These are phyloP conservation scores for Adineta ricciae DNA, from an alignment of 2,888 invertebrate genomes.

Conservation along the genomic window DNA sequence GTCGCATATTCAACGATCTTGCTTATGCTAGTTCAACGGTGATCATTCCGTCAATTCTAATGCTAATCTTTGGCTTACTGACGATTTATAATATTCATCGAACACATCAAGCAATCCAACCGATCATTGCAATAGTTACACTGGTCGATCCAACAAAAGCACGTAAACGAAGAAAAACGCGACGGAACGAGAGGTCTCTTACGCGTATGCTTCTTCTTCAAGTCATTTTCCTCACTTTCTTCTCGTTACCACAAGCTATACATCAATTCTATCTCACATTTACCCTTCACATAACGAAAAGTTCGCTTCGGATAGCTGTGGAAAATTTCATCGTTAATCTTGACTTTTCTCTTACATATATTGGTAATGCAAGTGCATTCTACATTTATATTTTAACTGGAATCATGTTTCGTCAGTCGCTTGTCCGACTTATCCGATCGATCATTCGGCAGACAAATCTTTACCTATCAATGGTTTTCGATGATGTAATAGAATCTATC, in stretches of 20 bases:
- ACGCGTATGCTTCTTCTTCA: not conserved
- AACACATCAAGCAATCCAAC: not conserved
- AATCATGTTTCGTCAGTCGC: not conserved
- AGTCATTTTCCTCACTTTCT: not conserved
- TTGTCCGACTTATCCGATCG: not conserved
- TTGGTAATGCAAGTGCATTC: not conserved
- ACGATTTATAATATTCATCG: not conserved
- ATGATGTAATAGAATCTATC: too few species aligned
- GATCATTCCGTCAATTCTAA: not conserved
- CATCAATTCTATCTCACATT: not conserved
- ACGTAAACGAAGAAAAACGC: not conserved
- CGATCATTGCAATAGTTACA: not conserved
- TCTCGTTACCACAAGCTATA: not conserved
- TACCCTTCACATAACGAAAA: not conserved
- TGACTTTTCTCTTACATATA: not conserved
- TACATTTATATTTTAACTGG: not conserved
- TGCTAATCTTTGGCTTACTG: not conserved
- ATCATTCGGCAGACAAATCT: not conserved
- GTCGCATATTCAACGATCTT: not conserved
- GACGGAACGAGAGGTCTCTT: not conserved
- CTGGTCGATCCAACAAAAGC: not conserved
- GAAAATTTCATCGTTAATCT: not conserved
- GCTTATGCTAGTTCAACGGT: not conserved
- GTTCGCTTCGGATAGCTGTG: not conserved
- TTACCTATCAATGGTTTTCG: too few species aligned